Conservation (phyloP, 2,113 vertebrate species). For the Phycodurus eques region DNA sequence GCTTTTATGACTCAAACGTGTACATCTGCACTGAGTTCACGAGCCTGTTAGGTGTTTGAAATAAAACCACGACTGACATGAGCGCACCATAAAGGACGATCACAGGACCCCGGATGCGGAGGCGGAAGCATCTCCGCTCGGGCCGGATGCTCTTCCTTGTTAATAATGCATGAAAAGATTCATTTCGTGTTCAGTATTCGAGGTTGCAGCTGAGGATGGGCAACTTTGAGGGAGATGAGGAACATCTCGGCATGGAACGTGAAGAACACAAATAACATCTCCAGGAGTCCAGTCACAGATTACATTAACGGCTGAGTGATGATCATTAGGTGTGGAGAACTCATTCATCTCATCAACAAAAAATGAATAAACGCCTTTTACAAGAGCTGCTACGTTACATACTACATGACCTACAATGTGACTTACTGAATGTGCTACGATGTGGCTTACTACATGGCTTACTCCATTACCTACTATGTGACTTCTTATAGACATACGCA, state of each 20-base stretch:
- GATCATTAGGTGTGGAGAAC: too few species aligned
- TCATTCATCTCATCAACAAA: too few species aligned
- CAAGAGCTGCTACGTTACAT: too few species aligned
- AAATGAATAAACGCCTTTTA: too few species aligned
- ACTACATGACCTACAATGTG: too few species aligned
- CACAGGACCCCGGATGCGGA: neutral
- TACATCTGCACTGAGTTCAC: neutral
- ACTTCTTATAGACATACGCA: too few species aligned
- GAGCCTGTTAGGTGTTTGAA: neutral
- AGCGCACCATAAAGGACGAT: neutral
- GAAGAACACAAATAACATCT: neutral
- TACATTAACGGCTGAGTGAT: too few species aligned
- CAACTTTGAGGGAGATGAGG: conserved; percentile 13
- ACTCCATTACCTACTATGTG: too few species aligned
- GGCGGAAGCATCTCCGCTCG: neutral
- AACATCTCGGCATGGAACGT: neutral
- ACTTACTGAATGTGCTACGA: too few species aligned
- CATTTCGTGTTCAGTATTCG: conserved; percentile 51
- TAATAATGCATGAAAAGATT: conserved; percentile 60
- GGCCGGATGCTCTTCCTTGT: neutral
- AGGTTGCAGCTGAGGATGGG: conserved; percentile 28
- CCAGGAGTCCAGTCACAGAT: neutral
- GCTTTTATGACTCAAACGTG: neutral
- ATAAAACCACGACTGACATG: neutral
- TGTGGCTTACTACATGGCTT: too few species aligned